Conservation (phyloP, 2,888 invertebrate genomes). For the Thereva unica region DNA sequence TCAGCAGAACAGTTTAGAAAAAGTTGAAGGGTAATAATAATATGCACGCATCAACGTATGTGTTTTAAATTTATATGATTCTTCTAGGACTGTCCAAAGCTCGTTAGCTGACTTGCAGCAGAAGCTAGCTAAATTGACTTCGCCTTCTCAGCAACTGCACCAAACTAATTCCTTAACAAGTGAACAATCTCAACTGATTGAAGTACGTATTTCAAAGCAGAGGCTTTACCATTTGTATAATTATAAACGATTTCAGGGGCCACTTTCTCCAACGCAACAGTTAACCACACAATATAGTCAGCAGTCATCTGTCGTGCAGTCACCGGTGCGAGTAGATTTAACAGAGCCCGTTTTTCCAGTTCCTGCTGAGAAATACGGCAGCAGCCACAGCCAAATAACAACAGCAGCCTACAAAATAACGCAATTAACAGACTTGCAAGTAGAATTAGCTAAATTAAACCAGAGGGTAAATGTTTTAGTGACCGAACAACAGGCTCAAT, state of each 20-base stretch:
- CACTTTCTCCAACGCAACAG: conserved; percentile 21
- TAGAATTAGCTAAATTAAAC: conserved; percentile 62
- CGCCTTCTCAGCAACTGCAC: conserved; percentile 23
- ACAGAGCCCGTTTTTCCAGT: conserved; percentile 38
- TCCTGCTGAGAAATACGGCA: conserved; percentile 12
- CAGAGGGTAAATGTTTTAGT: conserved; percentile 25
- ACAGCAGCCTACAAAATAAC: conserved; percentile 12
- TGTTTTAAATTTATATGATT: conserved; percentile 15
- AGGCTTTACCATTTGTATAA: not conserved
- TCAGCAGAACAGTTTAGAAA: conserved; percentile 53
- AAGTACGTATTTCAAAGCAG: not conserved
- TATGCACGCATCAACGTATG: not conserved
- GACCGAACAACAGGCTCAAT: conserved; percentile 25
- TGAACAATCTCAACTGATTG: not conserved
- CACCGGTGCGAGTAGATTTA: conserved; percentile 40
- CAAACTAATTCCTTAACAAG: conserved; percentile 7
- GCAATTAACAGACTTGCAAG: conserved; percentile 55
- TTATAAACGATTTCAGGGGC: not conserved
- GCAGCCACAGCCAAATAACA: conserved; percentile 28
- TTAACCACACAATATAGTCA: not conserved
- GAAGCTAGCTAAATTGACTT: conserved; percentile 62
- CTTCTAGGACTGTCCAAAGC: conserved; percentile 48
- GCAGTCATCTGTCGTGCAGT: conserved; percentile 9
- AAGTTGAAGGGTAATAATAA: conserved; percentile 44
- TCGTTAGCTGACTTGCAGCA: conserved; percentile 63